Conservation (phyloP, 2,113 vertebrate species). For the Vireo altiloquus region DNA sequence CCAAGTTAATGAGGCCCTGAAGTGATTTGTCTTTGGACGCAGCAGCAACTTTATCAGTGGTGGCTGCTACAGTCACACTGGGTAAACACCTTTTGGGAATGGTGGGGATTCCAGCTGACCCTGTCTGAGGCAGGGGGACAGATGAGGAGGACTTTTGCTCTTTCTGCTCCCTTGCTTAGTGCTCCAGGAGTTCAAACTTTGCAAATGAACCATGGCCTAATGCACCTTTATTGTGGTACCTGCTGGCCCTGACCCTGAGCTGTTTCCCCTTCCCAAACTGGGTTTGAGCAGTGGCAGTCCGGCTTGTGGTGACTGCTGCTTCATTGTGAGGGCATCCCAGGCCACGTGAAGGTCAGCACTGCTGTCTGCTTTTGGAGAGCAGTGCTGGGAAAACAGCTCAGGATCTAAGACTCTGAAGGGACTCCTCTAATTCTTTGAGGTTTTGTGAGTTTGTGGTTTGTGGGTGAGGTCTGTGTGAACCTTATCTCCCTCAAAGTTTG, state of each 20-base stretch:
- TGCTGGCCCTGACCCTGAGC: not conserved
- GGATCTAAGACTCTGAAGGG: not conserved
- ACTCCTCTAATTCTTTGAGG: not conserved
- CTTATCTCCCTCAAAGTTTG: not conserved
- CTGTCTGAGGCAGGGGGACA: not conserved
- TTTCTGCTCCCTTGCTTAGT: not conserved
- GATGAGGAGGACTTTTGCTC: not conserved
- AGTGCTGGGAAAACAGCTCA: not conserved
- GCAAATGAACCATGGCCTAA: not conserved
- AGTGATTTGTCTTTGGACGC: not conserved
- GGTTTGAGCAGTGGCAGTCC: not conserved
- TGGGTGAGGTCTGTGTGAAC: not conserved
- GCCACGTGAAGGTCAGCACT: rapidly evolving
- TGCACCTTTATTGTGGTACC: not conserved
- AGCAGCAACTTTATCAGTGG: not conserved
- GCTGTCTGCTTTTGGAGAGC: not conserved
- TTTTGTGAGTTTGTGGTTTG: not conserved
- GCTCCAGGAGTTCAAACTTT: not conserved
- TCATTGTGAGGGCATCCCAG: not conserved
- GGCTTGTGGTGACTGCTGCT: too few species aligned
- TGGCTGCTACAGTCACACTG: not conserved
- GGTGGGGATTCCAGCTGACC: not conserved
- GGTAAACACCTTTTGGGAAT: not conserved
- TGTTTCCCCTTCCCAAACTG: not conserved
- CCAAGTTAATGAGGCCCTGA: not conserved